Evolutionary conservation across 1,140 invertebrate species (phyloP).

Genomic region (Adelges cooleyi): DNA sequence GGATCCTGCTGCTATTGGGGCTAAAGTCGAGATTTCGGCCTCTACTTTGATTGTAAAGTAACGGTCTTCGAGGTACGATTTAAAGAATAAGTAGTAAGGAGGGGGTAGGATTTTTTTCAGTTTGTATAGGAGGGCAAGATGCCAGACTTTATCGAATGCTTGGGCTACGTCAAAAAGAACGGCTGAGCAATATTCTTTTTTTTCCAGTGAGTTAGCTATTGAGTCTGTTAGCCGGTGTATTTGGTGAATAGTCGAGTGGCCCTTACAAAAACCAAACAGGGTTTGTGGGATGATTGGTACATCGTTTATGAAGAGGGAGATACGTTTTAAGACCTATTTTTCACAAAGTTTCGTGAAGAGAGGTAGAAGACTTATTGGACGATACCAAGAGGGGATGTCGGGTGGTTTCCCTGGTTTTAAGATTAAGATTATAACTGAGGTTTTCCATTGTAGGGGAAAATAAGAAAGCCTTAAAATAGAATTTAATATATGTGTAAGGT

Average conservation of each 20-base stretch:
- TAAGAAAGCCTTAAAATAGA: constrained; percentile 21
- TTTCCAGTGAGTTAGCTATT: background rate
- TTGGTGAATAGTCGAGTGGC: constrained; percentile 19
- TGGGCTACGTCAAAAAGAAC: constrained; percentile 36
- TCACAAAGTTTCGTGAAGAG: background rate
- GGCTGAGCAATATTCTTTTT: constrained; percentile 31
- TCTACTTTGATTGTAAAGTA: constrained; percentile 1
- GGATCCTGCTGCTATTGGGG: constrained; percentile 31
- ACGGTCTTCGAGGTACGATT: constrained; percentile 14
- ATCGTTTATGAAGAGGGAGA: background rate
- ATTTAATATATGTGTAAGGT: constrained; percentile 28
- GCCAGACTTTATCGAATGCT: constrained; percentile 35
- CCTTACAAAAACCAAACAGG: constrained; percentile 12
- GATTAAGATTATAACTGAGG: constrained; percentile 33
- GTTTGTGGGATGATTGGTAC: background rate
- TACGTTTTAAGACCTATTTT: background rate
- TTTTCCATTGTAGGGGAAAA: constrained; percentile 35
- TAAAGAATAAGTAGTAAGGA: background rate
- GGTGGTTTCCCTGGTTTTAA: background rate
- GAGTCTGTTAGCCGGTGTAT: background rate
- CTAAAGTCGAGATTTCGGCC: background rate
- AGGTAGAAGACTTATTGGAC: constrained; percentile 17
- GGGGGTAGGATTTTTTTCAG: constrained; percentile 1
- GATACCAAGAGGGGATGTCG: background rate
- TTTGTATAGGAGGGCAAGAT: constrained; percentile 10